Conservation (phyloP, 1,140 invertebrate genomes). For the Melanaphis sacchari region DNA sequence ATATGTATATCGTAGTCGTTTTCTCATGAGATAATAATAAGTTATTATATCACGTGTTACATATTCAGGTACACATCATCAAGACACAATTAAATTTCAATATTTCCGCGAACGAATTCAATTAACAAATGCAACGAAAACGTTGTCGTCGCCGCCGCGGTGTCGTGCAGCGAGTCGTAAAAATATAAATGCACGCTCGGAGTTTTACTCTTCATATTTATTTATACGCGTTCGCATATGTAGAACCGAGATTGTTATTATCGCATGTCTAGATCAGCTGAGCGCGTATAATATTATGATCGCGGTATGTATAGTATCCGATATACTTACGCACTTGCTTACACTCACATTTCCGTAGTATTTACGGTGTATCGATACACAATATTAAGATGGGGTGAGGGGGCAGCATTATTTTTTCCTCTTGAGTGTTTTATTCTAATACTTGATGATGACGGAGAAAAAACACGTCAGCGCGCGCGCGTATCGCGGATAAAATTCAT, state of each 20-base stretch:
- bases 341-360: not conserved
- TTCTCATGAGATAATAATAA: not conserved
- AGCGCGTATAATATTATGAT: not conserved
- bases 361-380: not conserved
- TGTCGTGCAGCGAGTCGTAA: not conserved
- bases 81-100: not conserved
- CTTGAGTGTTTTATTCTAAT: not conserved
- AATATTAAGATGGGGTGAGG: not conserved
- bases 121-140: not conserved
- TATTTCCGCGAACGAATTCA: not conserved
- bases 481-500: not conserved
- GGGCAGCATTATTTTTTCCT: not conserved
- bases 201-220: constrained; percentile 11
- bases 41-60: not conserved
- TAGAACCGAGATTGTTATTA: not conserved
- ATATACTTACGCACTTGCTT: not conserved
- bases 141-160: not conserved
- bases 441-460: not conserved
- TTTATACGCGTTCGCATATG: not conserved
- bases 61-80: not conserved
- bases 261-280: constrained; percentile 8
- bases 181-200: not conserved
- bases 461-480: not conserved
- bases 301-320: not conserved
- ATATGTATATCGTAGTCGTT: not conserved